Conservation (phyloP, 2,113 vertebrate genomes). For the Panthera leo region DNA sequence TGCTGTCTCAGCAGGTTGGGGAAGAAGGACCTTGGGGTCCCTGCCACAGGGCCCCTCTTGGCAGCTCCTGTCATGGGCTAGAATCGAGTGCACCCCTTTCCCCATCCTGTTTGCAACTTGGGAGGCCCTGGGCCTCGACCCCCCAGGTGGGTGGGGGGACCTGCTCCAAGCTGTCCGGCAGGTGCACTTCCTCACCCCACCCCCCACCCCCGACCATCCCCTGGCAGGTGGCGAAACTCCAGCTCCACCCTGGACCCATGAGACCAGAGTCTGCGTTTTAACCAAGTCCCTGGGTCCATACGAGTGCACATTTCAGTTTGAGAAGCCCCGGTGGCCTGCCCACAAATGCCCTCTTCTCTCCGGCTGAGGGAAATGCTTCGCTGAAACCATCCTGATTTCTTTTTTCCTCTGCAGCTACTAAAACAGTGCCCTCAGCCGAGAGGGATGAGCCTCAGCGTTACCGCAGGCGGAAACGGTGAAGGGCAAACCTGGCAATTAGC, state of each 20-base stretch:
- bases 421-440: conserved; percentile 66
- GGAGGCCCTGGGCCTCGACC: background rate
- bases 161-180: background rate
- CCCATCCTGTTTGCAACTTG: background rate
- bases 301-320: background rate
- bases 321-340: background rate
- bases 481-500: conserved; percentile 78
- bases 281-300: no score
- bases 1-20: background rate
- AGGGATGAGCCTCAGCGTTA: conserved; percentile 62
- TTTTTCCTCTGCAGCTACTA: conserved; percentile 67
- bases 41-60: accelerated
- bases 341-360: background rate
- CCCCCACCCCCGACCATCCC: background rate
- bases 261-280: background rate
- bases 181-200: background rate
- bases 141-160: background rate
- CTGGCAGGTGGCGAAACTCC: background rate
- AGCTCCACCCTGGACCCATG: accelerated
- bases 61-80: background rate
- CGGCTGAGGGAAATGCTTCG: conserved; percentile 54
- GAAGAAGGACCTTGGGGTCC: background rate
- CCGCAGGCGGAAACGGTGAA: conserved; percentile 34
- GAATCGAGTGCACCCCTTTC: background rate
- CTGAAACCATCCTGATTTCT: conserved; percentile 56